Evolutionary conservation across 2,113 vertebrate species (phyloP).

Genomic region (Bufo gargarizans): DNA sequence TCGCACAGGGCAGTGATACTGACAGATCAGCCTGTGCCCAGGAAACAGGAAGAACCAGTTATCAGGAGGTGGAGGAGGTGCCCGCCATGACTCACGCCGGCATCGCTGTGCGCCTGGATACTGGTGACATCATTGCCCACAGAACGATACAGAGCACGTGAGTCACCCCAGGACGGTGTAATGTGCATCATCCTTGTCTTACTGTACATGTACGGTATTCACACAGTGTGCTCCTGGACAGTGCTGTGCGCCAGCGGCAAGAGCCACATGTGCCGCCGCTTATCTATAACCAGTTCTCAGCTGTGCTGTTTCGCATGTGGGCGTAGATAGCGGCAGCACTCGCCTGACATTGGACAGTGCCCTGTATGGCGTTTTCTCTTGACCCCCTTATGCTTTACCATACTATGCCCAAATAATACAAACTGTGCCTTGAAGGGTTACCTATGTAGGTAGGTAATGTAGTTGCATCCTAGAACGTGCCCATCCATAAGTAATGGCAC

Average conservation of each 20-base stretch:
- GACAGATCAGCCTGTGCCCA: background rate
- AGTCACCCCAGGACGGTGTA: slow-evolving; percentile 4
- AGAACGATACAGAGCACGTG: slow-evolving; percentile 6
- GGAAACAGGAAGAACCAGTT: slow-evolving; percentile 40
- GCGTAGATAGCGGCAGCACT: no score
- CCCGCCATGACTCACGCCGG: background rate
- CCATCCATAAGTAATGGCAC: no score
- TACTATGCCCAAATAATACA: no score
- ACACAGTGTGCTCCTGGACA: background rate
- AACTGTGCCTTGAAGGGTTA: no score
- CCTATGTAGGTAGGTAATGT: no score
- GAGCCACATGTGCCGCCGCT: background rate
- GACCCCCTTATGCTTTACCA: no score
- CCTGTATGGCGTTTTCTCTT: no score
- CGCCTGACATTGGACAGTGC: no score
- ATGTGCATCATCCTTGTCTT: background rate
- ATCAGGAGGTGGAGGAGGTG: background rate
- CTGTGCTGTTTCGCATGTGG: background rate
- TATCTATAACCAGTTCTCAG: background rate
- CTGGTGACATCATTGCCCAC: slow-evolving; percentile 28
- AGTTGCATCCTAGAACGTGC: no score
- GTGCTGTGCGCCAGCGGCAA: background rate
- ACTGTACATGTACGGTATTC: background rate
- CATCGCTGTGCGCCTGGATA: background rate
- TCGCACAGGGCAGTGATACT: background rate